phyloP scores from a whole-genome alignment of 1,140 invertebrate genomes.

The Hypsibius dujardini region DNA sequence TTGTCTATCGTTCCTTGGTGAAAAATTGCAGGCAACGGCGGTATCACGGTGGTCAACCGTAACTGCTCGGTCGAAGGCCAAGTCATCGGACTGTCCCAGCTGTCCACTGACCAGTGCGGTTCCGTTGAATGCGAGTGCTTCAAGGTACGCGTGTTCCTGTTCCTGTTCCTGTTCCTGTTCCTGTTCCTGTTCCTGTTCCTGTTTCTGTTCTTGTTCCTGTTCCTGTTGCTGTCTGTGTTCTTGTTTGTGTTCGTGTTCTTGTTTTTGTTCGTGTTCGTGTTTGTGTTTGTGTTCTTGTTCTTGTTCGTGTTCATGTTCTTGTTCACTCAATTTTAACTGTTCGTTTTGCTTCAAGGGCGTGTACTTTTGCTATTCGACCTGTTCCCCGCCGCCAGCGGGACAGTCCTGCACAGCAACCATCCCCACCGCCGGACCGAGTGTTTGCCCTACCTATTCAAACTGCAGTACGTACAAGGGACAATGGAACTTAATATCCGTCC shows the following conservation, averaged over 20 bases:
- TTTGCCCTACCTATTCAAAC: background rate
- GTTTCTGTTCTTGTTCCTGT: too few species aligned
- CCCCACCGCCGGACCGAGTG: background rate
- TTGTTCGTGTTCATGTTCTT: too few species aligned
- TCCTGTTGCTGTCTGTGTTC: too few species aligned
- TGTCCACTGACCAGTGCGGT: background rate
- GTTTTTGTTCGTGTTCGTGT: too few species aligned
- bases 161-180: too few species aligned
- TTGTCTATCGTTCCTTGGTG: background rate
- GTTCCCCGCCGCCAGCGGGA: background rate
- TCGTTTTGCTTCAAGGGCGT: too few species aligned
- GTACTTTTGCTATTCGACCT: slow-evolving; percentile 7
- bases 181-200: too few species aligned
- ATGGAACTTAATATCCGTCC: background rate
- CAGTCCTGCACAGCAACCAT: background rate
- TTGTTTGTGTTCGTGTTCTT: too few species aligned
- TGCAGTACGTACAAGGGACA: background rate
- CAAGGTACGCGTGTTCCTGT: too few species aligned
- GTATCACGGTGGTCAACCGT: background rate
- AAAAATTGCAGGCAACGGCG: background rate
- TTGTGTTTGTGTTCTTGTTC: too few species aligned
- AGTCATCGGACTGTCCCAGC: background rate
- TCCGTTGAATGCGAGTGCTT: slow-evolving; percentile 14
- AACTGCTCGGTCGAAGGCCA: background rate
- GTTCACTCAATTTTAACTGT: too few species aligned